Evolutionary conservation across 2,888 invertebrate genomes (phyloP).

Genomic region (Polymixis flavicincta): DNA sequence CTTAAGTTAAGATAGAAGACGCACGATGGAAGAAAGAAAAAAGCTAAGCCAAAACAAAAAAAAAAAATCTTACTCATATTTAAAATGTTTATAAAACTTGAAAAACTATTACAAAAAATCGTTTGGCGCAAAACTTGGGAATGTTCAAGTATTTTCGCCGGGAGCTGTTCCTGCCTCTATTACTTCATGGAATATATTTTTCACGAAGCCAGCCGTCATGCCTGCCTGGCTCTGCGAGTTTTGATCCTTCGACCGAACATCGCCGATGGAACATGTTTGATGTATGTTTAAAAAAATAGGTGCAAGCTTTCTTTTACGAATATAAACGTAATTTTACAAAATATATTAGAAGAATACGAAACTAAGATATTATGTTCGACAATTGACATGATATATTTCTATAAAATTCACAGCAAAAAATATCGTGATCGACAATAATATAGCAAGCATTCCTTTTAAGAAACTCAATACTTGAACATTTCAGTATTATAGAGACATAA

Average conservation of each 20-base stretch:
- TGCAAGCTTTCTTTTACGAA: background rate
- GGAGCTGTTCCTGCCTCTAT: slow-evolving; percentile 57
- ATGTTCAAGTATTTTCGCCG: slow-evolving; percentile 74
- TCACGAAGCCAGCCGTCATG: slow-evolving; percentile 74
- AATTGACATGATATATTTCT: background rate
- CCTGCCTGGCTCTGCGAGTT: slow-evolving; percentile 72
- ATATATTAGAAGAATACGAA: background rate
- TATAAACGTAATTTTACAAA: background rate
- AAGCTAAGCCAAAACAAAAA: background rate
- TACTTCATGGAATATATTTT: slow-evolving; percentile 79
- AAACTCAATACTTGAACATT: slow-evolving; percentile 34
- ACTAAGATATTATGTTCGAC: background rate
- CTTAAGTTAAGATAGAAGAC: background rate
- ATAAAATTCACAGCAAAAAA: slow-evolving; percentile 14
- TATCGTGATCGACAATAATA: background rate
- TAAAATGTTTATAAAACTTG: background rate
- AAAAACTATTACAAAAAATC: slow-evolving; percentile 37
- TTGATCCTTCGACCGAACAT: slow-evolving; percentile 69
- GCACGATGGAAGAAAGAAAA: background rate
- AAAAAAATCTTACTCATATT: background rate
- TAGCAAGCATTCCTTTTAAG: slow-evolving; percentile 19
- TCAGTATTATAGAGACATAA: slow-evolving; percentile 20
- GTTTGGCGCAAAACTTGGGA: slow-evolving; percentile 32
- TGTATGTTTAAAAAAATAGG: slow-evolving; percentile 22
- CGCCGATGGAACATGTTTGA: slow-evolving; percentile 53